phyloP scores from a whole-genome alignment of 2,888 invertebrate genomes.

The Hofmannophila pseudospretella region DNA sequence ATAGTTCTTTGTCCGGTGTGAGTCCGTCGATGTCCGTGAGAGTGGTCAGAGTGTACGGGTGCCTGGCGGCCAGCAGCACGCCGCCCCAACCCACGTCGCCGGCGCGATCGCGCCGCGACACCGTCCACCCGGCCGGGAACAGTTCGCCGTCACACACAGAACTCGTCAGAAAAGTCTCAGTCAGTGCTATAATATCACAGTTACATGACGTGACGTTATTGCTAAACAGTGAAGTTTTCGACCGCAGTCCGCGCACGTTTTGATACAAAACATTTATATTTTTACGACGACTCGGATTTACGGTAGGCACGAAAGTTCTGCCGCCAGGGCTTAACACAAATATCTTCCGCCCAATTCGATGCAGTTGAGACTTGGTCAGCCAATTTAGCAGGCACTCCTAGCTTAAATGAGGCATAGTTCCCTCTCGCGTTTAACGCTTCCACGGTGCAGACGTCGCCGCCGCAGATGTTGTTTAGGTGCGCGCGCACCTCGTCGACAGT shows the following conservation, averaged over 20 bases:
- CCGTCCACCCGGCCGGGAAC: slow-evolving; percentile 6
- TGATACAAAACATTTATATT: slow-evolving; percentile 2
- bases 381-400: slow-evolving; percentile 1
- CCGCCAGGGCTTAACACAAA: slow-evolving; percentile 8
- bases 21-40: slow-evolving; percentile 4
- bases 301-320: slow-evolving; percentile 8
- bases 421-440: no score
- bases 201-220: slow-evolving; percentile 1
- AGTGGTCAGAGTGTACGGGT: neutral
- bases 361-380: neutral
- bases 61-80: slow-evolving; percentile 3
- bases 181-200: slow-evolving; percentile 6
- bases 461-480: no score
- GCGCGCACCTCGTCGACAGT: no score
- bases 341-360: slow-evolving; percentile 5
- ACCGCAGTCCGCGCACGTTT: slow-evolving; percentile 9
- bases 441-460: no score
- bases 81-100: slow-evolving; percentile 10
- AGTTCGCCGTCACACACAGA: slow-evolving; percentile 7
- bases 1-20: no score
- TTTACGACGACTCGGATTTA: neutral
- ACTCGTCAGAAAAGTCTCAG: slow-evolving; percentile 9
- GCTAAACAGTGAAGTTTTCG: slow-evolving; percentile 5
- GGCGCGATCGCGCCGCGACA: slow-evolving; percentile 4
- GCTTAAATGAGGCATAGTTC: no score